Percentiles rank a stretch among this genome's conserved stretches.
Evolutionary conservation across 2,113 vertebrate genomes (phyloP).

Genomic region (Protobothrops mucrosquamatus): DNA sequence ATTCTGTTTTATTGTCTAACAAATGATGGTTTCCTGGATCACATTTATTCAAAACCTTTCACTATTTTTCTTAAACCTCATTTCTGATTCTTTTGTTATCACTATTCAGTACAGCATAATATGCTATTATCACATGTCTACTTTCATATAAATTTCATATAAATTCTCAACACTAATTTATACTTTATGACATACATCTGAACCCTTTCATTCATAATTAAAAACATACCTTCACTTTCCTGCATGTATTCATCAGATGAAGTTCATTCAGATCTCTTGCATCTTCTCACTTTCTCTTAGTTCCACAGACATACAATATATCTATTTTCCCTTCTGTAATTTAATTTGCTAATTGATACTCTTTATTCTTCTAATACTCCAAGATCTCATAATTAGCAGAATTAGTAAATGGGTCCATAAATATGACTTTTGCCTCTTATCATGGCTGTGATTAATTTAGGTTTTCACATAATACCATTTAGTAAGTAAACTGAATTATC

Average conservation of each 20-base stretch:
- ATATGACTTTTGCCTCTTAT: background rate
- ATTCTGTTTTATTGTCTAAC: background rate
- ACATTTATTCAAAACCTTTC: background rate
- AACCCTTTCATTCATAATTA: background rate
- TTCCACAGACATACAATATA: background rate
- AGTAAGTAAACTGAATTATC: background rate
- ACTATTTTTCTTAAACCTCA: background rate
- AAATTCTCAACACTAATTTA: background rate
- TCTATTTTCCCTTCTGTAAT: background rate
- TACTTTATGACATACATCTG: background rate
- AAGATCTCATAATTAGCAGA: background rate
- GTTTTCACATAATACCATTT: background rate
- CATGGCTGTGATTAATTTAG: background rate
- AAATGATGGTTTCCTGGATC: background rate
- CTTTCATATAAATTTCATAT: background rate
- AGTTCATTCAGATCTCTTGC: background rate
- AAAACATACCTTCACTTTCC: background rate
- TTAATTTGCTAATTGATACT: background rate
- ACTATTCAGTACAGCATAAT: background rate
- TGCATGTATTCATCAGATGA: background rate
- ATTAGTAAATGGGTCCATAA: background rate
- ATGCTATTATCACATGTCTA: background rate
- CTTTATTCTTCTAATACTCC: background rate
- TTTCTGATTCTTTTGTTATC: background rate
- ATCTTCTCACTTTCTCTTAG: background rate